Percentiles rank a stretch among this genome's conserved stretches.
phyloP scores from a whole-genome alignment of 2,113 vertebrate genomes.

The Hippoglossus stenolepis region DNA sequence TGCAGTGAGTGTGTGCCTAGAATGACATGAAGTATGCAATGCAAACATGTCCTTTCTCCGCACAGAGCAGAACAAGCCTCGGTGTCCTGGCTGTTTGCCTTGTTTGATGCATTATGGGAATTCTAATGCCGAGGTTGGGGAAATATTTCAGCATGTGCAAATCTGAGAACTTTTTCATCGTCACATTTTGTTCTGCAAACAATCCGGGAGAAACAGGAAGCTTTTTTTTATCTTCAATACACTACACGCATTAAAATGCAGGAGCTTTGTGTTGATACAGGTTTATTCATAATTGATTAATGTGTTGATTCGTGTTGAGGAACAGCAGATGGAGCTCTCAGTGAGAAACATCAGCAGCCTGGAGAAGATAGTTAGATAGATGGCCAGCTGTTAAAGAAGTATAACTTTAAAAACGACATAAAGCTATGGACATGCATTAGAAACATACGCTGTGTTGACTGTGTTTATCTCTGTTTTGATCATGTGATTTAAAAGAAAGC shows the following conservation, averaged over 20 bases:
- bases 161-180: conserved; percentile 13
- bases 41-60: conserved; percentile 13
- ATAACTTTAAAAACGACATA: not conserved
- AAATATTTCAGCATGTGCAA: conserved; percentile 1
- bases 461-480: conserved; percentile 3
- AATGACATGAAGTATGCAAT: conserved; percentile 16
- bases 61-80: not conserved
- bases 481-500: not conserved
- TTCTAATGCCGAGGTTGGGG: conserved; percentile 3
- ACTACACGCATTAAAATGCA: not conserved
- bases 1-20: conserved; percentile 3
- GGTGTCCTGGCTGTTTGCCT: conserved; percentile 10
- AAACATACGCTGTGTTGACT: not conserved
- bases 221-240: not conserved
- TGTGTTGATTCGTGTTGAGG: too few species aligned
- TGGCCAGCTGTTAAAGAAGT: not conserved
- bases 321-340: too few species aligned
- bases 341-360: too few species aligned
- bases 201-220: not conserved
- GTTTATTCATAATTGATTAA: too few species aligned
- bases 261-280: too few species aligned
- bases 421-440: not conserved
- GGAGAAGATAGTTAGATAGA: not conserved
- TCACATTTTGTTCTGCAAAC: conserved; percentile 29
- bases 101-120: conserved; percentile 18